Evolutionary conservation across 2,113 vertebrate species (phyloP).

Genomic region (Paramisgurnus dabryanus): DNA sequence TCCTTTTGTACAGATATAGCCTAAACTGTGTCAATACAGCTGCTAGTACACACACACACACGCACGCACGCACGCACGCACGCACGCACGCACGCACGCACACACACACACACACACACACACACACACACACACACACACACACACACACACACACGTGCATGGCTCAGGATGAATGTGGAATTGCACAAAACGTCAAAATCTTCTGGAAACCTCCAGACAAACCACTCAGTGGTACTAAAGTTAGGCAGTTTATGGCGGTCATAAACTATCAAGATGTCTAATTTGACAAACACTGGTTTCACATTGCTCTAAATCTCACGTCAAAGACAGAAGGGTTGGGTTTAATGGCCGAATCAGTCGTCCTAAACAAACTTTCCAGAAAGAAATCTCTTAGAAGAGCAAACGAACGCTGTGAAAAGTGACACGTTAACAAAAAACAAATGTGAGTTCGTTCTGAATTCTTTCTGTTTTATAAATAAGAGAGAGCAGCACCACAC

Average conservation of each 20-base stretch:
- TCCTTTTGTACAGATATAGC: too few relatives aligned
- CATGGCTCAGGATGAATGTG: background rate
- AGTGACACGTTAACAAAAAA: conserved; percentile 4
- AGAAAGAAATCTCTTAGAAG: conserved; percentile 12
- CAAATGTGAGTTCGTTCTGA: background rate
- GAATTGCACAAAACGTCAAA: background rate
- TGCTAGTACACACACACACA: background rate
- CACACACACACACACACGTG: conserved; percentile 22
- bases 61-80: background rate
- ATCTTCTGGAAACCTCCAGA: background rate
- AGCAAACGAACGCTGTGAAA: background rate
- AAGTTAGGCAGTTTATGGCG: background rate
- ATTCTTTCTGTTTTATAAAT: background rate
- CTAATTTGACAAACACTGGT: background rate
- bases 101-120: conserved; percentile 39
- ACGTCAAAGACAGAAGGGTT: background rate
- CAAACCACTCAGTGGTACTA: background rate
- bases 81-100: conserved; percentile 9
- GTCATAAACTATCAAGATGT: background rate
- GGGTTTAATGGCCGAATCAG: background rate
- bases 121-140: conserved; percentile 20
- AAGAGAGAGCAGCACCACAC: background rate
- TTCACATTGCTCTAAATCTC: background rate
- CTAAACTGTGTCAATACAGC: background rate
- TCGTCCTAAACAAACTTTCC: background rate